Percentiles rank a stretch among this genome's conserved stretches.
Conservation (phyloP, 2,888 invertebrate genomes). For the Stenichneumon culpator region DNA sequence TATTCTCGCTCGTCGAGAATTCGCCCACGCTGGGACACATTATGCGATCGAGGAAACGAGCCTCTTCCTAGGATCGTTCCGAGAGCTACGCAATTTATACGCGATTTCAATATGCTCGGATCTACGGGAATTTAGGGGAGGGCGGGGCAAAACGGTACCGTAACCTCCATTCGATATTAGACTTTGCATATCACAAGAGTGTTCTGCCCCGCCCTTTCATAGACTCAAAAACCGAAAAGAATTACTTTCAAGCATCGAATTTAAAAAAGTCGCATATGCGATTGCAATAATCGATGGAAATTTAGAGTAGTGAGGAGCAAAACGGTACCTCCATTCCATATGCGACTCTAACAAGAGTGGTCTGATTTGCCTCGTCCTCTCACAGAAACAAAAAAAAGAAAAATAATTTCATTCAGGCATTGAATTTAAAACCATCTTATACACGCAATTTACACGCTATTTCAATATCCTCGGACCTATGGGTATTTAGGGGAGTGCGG, state of each 20-base stretch:
- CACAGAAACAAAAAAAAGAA: too few species aligned
- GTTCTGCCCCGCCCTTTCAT: too few species aligned
- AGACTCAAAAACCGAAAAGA: not conserved
- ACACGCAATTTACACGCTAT: too few species aligned
- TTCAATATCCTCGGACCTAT: not conserved
- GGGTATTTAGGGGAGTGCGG: too few species aligned
- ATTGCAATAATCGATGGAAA: not conserved
- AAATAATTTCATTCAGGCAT: too few species aligned
- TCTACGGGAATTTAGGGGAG: not conserved
- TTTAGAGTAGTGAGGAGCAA: too few species aligned
- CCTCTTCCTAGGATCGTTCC: slow-evolving; percentile 42
- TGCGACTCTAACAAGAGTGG: too few species aligned
- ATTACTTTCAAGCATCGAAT: too few species aligned
- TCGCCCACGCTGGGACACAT: slow-evolving; percentile 69
- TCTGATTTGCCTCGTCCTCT: too few species aligned
- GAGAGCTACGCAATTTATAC: slow-evolving; percentile 44
- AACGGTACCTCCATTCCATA: too few species aligned
- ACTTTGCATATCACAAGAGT: not conserved
- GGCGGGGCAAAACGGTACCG: not conserved
- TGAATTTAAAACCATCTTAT: not conserved
- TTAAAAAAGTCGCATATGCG: too few species aligned
- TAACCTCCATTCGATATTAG: not conserved
- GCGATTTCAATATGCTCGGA: slow-evolving; percentile 37
- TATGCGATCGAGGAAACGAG: slow-evolving; percentile 38
- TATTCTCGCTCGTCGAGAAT: slow-evolving; percentile 62